Base-by-base conservation (phyloP, 2,113 vertebrate genomes). In the Scomber japonicus region DNA sequence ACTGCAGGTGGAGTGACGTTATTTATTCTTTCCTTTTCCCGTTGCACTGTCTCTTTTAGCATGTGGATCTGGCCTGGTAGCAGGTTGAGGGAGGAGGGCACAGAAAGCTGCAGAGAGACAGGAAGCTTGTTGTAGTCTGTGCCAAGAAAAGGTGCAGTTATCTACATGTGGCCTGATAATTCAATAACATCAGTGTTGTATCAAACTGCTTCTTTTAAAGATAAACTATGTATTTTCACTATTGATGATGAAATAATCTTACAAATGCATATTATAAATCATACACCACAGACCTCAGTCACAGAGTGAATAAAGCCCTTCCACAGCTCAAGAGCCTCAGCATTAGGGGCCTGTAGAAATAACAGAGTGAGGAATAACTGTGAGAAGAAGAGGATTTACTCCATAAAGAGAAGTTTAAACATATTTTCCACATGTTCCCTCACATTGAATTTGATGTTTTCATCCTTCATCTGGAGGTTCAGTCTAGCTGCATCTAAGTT, bases 261-360 rank as follows among this genome's bases (percentile, higher is more conserved):
- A 2, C 2, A 19, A 1, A 51, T 31, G 11, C n/a, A 30, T 5
- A 60, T 8, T 24, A 10, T 13, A 19, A 17, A 16, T 45, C 1
- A n/a, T 0, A 5, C n/a, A 2, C 9, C 56, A 56, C 90, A 35
- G 7, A 97, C 97, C 94, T 96, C 75, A 3, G 92, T 71, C 71
- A 97, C 92, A 0, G 95, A 94, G 44, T 93, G 50, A 82, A 97
- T 96, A 61, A 86, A 96, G 0, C 95, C 96, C 66, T 96, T 96
- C 97, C 97, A 97, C 61, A 96, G 87, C 80, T 97, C 97, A 0
- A 94, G 94, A 0, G 88, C 77, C 60, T 97, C 96, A 74, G 93
- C 30, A 44, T 80, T 97, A 0, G 96, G 93, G 0, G 67, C 92
- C 97, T 97, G 66, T 0, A 62, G 49, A 66, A 16, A 55, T 11